Evolutionary conservation across 2,113 vertebrate species (phyloP), one percentile per base, ranked within the genome.

Genomic region (Sander vitreus): DNA sequence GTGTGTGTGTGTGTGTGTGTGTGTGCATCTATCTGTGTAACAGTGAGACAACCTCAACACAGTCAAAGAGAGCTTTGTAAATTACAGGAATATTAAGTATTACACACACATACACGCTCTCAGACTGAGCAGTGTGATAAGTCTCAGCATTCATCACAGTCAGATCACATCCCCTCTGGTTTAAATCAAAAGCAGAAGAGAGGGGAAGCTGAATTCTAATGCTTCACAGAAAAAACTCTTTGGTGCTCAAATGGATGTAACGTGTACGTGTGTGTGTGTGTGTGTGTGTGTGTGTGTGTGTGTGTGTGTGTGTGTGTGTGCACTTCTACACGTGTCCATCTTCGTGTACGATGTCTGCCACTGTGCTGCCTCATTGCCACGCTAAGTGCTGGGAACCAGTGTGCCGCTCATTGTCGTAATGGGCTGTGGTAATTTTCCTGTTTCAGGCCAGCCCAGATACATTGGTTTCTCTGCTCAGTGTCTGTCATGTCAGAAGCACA

Each of bases 361-460:
- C 87, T 8, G 85, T 3, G 70, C 80, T 63, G 86, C 86, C 83
- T 92, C 89, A 84, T 91, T 90, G 91, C 83, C 70, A 51, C 66
- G 51, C 77, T 89, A 86, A 90, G 81, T 81, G 83, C 83, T 67
- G 73, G 75, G 78, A 90, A 86, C 66, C 83, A 81, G 65, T 69
- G 63, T 59, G 71, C 27, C 16, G 27, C 76, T 86, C 68, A 63
- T 80, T 78, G 75, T 54, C 1, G n/a, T 91, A 93, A 91, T 88
- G 81, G 86, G 27, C 86, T 80, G 86, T n/a, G 85, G 88, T 90
- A 85, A 88, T 91, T 88, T 90, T 66, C 74, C 25, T 23, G 73
- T 85, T 87, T 85, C 33, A 70, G 74, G 65, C 70, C 27, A 23
- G 51, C 59, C 30, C 48, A n/a, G 78, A 85, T 27, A 60, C 71